Conservation (phyloP, 2,888 invertebrate species). For the Argyresthia albistria region DNA sequence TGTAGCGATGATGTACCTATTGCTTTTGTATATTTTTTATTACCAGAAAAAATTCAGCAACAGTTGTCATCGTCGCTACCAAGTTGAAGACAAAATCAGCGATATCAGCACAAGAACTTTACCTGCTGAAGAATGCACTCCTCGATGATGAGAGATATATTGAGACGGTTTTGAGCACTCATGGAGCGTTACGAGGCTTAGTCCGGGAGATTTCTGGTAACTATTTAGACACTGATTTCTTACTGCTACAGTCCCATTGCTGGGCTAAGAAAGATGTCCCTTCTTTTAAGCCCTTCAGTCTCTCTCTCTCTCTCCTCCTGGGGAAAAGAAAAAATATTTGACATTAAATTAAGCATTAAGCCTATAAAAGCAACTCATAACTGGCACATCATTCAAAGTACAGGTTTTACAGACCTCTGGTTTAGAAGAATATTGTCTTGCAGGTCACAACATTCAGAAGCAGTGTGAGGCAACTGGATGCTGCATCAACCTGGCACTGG, state of each 20-base stretch:
- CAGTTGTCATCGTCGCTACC: slow-evolving; percentile 29
- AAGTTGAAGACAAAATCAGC: slow-evolving; percentile 43
- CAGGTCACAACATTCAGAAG: slow-evolving; percentile 53
- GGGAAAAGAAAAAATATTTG: no score
- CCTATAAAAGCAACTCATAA: no score
- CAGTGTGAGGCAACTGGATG: slow-evolving; percentile 67
- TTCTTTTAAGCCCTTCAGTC: no score
- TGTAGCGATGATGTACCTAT: no score
- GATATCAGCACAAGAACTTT: slow-evolving; percentile 30
- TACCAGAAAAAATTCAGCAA: slow-evolving; percentile 10
- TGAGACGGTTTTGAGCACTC: slow-evolving; percentile 30
- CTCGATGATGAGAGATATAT: slow-evolving; percentile 38
- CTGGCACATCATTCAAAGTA: no score
- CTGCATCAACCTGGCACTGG: slow-evolving; percentile 69
- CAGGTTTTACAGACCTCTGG: no score
- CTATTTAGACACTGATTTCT: neutral
- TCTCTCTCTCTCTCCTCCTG: no score
- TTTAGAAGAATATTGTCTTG: no score
- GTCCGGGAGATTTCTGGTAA: slow-evolving; percentile 65
- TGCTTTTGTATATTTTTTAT: no score
- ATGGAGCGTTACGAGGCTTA: slow-evolving; percentile 57
- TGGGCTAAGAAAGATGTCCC: no score
- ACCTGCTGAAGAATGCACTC: slow-evolving; percentile 42
- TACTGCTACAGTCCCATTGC: no score
- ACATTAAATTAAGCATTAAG: no score